Percentiles rank a stretch among this genome's conserved stretches.
phyloP scores from a whole-genome alignment of 1,140 invertebrate species.

The Drosophila nannoptera region DNA sequence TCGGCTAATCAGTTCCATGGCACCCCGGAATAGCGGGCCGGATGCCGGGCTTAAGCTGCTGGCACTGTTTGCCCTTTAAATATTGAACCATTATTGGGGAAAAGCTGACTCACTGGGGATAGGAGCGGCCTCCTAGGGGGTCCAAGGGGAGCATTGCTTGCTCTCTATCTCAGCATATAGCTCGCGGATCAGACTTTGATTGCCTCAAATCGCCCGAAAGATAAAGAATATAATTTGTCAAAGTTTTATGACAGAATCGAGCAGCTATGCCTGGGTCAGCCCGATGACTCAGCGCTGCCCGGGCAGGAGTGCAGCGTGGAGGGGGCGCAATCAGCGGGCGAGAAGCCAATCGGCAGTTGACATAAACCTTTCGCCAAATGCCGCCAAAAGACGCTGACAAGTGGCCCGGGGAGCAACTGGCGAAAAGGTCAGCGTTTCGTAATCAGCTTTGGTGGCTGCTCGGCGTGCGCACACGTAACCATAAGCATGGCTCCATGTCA shows the following conservation, averaged over 20 bases:
- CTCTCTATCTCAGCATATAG: too few species aligned
- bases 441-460: slow-evolving; percentile 67
- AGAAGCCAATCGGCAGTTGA: slow-evolving; percentile 44
- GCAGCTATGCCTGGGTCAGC: not conserved
- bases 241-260: not conserved
- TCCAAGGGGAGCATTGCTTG: too few species aligned
- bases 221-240: not conserved
- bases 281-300: not conserved
- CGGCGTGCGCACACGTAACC: slow-evolving; percentile 64
- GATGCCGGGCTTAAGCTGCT: slow-evolving; percentile 15
- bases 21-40: slow-evolving; percentile 17
- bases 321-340: slow-evolving; percentile 45
- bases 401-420: slow-evolving; percentile 48
- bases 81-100: slow-evolving; percentile 19
- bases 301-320: not conserved
- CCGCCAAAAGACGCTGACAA: slow-evolving; percentile 67
- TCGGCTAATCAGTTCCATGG: not conserved
- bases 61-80: slow-evolving; percentile 18
- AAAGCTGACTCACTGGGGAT: slow-evolving; percentile 14
- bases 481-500: slow-evolving; percentile 71
- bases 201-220: too few species aligned
- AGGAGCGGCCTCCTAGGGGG: not conserved
- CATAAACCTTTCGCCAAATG: slow-evolving; percentile 71
- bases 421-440: slow-evolving; percentile 75
- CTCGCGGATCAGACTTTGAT: too few species aligned